These are phyloP conservation scores for Eulemur albifrons DNA, from an alignment of 2,797 vertebrate species.

Conservation along the genomic window DNA sequence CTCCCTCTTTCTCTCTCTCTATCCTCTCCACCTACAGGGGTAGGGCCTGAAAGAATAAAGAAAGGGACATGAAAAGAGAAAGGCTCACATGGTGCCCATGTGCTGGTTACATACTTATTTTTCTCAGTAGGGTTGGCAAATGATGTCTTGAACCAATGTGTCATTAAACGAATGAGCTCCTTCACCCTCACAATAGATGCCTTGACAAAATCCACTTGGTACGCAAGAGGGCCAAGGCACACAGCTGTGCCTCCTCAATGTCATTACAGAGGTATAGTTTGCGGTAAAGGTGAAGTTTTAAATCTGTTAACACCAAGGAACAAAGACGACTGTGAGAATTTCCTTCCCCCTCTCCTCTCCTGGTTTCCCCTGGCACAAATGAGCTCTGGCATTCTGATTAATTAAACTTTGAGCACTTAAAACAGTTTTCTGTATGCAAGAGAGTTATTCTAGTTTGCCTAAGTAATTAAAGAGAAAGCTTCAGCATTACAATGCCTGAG, in stretches of 20 bases:
- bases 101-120: slow-evolving; percentile 53
- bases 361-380: neutral
- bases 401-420: neutral
- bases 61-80: neutral
- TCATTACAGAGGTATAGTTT: slow-evolving; percentile 43
- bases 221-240: slow-evolving; percentile 29
- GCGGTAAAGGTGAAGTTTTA: slow-evolving; percentile 66
- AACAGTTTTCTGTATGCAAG: neutral
- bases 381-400: slow-evolving; percentile 3
- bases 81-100: neutral
- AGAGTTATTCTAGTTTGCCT: neutral
- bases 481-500: neutral
- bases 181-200: slow-evolving; percentile 43
- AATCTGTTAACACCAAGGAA: slow-evolving; percentile 67
- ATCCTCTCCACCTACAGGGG: neutral
- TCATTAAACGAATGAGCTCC: slow-evolving; percentile 64
- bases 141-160: slow-evolving; percentile 62
- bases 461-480: slow-evolving; percentile 27
- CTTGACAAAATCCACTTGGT: slow-evolving; percentile 67
- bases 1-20: neutral
- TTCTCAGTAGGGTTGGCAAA: slow-evolving; percentile 54
- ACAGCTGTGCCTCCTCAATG: slow-evolving; percentile 64
- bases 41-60: neutral
- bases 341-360: neutral
- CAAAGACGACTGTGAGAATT: slow-evolving; percentile 43